A percentile compares a stretch with the other conserved stretches of the same genome.
Evolutionary conservation across 2,888 invertebrate genomes (phyloP).

Genomic region (Cotesia congregata): DNA sequence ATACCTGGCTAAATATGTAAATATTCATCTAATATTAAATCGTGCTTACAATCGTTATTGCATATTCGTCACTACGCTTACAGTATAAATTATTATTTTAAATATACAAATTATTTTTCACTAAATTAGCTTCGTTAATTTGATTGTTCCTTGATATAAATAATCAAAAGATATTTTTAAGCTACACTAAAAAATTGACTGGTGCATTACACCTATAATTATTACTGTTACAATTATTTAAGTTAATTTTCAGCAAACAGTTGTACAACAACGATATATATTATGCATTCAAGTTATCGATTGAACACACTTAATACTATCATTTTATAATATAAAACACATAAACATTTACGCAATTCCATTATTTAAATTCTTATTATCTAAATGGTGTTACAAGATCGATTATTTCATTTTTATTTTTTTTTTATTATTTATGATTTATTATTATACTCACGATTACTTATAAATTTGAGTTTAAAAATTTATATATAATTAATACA

Average conservation of each 20-base stretch:
- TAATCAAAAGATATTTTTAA: background rate
- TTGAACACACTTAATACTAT: slow-evolving; percentile 64
- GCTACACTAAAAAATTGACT: slow-evolving; percentile 12
- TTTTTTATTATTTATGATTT: slow-evolving; percentile 60
- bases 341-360: slow-evolving; percentile 66
- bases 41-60: slow-evolving; percentile 16
- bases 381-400: slow-evolving; percentile 60
- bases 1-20: slow-evolving; percentile 16
- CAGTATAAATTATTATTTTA: background rate
- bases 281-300: slow-evolving; percentile 54
- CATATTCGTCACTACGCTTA: slow-evolving; percentile 14
- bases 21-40: background rate
- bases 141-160: slow-evolving; percentile 2
- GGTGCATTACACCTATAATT: background rate
- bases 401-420: slow-evolving; percentile 61
- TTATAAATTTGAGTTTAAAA: background rate
- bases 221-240: slow-evolving; percentile 20
- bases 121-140: background rate
- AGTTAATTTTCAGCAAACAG: slow-evolving; percentile 51
- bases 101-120: slow-evolving; percentile 6
- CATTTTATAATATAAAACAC: slow-evolving; percentile 65
- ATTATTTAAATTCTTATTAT: slow-evolving; percentile 59
- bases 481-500: background rate
- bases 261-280: slow-evolving; percentile 59
- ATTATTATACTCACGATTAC: slow-evolving; percentile 43